Evolutionary conservation across 1,140 invertebrate species (phyloP).

Genomic region (Vanessa tameamea): DNA sequence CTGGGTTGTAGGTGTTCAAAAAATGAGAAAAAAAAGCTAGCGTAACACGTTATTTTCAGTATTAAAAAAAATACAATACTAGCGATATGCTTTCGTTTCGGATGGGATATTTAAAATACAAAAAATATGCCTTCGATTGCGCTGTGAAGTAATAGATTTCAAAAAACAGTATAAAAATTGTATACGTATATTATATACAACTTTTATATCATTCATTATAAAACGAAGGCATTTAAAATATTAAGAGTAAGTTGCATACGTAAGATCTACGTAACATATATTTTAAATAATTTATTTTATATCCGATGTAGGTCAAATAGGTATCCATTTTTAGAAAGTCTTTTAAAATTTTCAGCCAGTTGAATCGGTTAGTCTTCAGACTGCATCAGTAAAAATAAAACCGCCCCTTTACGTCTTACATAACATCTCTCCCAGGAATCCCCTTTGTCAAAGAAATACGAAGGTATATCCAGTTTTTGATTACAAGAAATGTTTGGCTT

Average conservation of each 20-base stretch:
- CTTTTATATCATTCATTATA: no score
- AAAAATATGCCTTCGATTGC: no score
- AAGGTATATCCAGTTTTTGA: constrained; percentile 29
- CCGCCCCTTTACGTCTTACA: constrained; percentile 18
- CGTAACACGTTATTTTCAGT: no score
- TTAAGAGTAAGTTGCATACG: not conserved
- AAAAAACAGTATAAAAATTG: no score
- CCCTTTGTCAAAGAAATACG: constrained; percentile 15
- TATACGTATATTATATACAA: no score
- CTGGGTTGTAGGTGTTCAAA: no score
- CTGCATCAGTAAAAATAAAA: constrained; percentile 24
- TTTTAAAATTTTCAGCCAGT: constrained; percentile 34
- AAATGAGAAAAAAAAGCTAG: no score
- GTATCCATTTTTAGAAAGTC: constrained; percentile 22
- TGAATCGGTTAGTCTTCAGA: constrained; percentile 18
- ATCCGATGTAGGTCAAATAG: constrained; percentile 29
- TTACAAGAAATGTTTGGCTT: constrained; percentile 24
- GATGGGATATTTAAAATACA: no score
- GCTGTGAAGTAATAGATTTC: no score
- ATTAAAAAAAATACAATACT: no score
- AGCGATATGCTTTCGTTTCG: no score
- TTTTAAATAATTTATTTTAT: constrained; percentile 23
- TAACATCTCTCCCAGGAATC: constrained; percentile 18
- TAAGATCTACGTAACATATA: not conserved
- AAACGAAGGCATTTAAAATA: no score